These are phyloP conservation scores for Epizoanthus illoricatus DNA, from an alignment of 92 coral and sea anemone species.

Conservation along the genomic window DNA sequence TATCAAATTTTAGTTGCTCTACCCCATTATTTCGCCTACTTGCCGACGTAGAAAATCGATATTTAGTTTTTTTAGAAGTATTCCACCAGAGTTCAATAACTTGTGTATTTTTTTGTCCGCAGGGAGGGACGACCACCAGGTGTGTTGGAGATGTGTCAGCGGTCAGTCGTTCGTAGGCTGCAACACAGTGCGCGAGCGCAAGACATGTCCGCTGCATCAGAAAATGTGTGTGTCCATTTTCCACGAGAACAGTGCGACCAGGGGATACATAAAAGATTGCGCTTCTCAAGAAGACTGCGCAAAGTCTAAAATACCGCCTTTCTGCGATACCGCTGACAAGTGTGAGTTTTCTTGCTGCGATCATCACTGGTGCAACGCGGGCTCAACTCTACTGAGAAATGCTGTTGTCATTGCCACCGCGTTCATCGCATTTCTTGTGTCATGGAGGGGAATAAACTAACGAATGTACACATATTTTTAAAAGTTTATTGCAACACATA, in stretches of 20 bases:
- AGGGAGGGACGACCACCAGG: constrained; percentile 15
- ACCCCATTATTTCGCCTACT: background rate
- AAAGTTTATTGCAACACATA: background rate
- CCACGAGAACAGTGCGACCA: constrained; percentile 22
- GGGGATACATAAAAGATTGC: constrained; percentile 15
- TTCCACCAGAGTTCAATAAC: background rate
- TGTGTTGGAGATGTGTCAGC: constrained; percentile 30
- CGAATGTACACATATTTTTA: background rate
- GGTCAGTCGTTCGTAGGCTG: constrained; percentile 5
- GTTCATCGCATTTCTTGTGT: background rate
- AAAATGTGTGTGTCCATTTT: constrained; percentile 23
- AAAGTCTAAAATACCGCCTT: constrained; percentile 19
- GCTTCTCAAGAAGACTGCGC: constrained; percentile 12
- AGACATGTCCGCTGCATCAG: constrained; percentile 8
- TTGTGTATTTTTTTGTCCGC: background rate
- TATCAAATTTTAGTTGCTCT: no score
- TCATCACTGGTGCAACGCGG: constrained; percentile 25
- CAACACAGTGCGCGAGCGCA: constrained; percentile 18
- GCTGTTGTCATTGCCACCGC: background rate
- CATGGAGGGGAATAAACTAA: background rate
- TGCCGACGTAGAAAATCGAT: background rate
- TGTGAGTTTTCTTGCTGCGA: constrained; percentile 26
- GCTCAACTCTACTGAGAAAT: background rate
- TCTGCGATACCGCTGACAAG: constrained; percentile 35
- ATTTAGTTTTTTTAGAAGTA: background rate